Evolutionary conservation across 2,888 invertebrate genomes (phyloP).

Genomic region (Nomada lathburiana): DNA sequence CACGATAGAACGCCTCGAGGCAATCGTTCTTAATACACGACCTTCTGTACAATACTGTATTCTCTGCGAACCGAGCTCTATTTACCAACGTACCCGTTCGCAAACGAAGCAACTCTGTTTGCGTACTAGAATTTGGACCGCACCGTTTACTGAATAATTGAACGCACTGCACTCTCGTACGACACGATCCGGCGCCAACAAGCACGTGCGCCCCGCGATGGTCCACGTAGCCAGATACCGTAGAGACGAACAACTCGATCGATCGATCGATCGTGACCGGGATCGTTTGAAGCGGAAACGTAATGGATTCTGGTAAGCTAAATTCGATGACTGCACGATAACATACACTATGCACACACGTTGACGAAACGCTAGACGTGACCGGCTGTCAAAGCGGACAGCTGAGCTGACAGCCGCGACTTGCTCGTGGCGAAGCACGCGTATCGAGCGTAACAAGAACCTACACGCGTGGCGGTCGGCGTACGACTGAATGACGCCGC

Average conservation of each 20-base stretch:
- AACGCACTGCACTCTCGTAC: slow-evolving; percentile 22
- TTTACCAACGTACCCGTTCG: slow-evolving; percentile 22
- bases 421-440: slow-evolving; percentile 68
- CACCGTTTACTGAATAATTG: not conserved
- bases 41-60: not conserved
- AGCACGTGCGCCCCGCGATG: slow-evolving; percentile 23
- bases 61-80: slow-evolving; percentile 7
- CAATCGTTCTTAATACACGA: not conserved
- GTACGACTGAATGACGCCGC: slow-evolving; percentile 69
- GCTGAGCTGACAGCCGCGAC: slow-evolving; percentile 55
- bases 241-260: not conserved
- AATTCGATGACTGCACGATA: not conserved
- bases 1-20: not conserved
- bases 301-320: not conserved
- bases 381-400: slow-evolving; percentile 35
- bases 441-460: slow-evolving; percentile 58
- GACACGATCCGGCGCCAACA: no score
- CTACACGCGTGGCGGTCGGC: slow-evolving; percentile 74
- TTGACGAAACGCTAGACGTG: slow-evolving; percentile 10
- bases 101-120: not conserved
- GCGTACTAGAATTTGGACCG: not conserved
- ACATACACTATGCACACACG: not conserved
- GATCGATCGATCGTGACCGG: not conserved
- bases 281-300: not conserved
- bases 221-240: not conserved